Conservation (phyloP, 2,888 invertebrate species). For the Trypoxylon attenuatum region DNA sequence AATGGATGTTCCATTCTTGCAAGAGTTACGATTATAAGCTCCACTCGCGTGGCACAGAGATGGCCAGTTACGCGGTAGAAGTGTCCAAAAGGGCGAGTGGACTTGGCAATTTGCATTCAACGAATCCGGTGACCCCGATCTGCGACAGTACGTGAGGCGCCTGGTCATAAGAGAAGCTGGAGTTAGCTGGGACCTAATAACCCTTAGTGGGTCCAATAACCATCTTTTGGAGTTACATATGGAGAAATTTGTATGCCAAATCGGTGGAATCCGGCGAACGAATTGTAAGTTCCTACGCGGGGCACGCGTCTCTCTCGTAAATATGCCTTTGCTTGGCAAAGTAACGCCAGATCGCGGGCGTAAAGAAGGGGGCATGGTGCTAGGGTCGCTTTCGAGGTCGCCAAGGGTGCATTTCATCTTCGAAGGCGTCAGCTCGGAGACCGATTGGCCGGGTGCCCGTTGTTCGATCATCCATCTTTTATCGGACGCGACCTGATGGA, state of each 20-base stretch:
- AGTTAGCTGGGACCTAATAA: slow-evolving; percentile 52
- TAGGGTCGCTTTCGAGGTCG: slow-evolving; percentile 54
- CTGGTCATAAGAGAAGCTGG: slow-evolving; percentile 35
- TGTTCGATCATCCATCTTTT: slow-evolving; percentile 72
- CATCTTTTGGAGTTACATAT: slow-evolving; percentile 53
- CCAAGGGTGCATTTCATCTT: slow-evolving; percentile 74
- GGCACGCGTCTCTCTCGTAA: slow-evolving; percentile 65
- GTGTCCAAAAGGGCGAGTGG: too few relatives aligned
- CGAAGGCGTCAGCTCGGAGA: slow-evolving; percentile 71
- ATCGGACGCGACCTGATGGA: slow-evolving; percentile 65
- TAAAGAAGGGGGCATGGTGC: slow-evolving; percentile 25
- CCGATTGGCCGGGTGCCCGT: slow-evolving; percentile 68
- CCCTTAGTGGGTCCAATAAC: slow-evolving; percentile 50
- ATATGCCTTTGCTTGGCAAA: slow-evolving; percentile 58
- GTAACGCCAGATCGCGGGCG: slow-evolving; percentile 41
- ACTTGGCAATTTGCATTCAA: slow-evolving; percentile 17
- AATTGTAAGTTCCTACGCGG: slow-evolving; percentile 43
- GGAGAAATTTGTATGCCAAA: slow-evolving; percentile 63
- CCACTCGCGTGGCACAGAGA: too few relatives aligned
- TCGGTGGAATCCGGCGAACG: slow-evolving; percentile 48
- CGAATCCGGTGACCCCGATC: slow-evolving; percentile 20
- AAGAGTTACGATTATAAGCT: too few relatives aligned
- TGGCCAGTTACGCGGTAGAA: too few relatives aligned
- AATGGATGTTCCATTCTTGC: slow-evolving; percentile 36
- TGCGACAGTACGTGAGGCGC: slow-evolving; percentile 40